phyloP scores from a whole-genome alignment of 2,113 vertebrate genomes.

The Aplodontia rufa region DNA sequence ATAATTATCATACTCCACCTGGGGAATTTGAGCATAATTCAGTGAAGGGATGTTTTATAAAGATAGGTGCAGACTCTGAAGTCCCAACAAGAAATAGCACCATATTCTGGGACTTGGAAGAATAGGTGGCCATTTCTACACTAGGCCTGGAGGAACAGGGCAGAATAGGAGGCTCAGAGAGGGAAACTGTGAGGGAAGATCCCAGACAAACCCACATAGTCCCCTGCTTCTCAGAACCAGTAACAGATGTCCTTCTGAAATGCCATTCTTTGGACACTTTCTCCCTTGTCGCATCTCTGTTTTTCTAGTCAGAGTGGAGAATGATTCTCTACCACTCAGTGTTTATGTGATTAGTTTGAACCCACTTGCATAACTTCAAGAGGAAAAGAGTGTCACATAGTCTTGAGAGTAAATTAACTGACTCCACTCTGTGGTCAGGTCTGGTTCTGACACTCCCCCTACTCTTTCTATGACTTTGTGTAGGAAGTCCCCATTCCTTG shows the following conservation, averaged over 20 bases:
- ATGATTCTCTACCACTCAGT: background rate
- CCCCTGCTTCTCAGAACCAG: background rate
- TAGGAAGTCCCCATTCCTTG: no score
- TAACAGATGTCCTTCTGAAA: background rate
- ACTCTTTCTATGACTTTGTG: no score
- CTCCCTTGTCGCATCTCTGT: background rate
- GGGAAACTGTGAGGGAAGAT: fast-evolving
- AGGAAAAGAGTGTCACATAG: no score
- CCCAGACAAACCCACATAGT: background rate
- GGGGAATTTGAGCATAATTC: background rate
- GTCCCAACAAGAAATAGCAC: background rate
- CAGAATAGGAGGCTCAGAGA: background rate
- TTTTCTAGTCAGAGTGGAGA: background rate
- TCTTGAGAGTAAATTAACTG: no score
- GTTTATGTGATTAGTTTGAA: background rate
- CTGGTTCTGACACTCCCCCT: no score
- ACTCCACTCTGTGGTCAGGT: no score
- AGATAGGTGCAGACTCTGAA: background rate
- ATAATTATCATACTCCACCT: background rate
- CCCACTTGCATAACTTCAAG: background rate
- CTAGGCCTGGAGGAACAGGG: background rate
- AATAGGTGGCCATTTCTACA: background rate
- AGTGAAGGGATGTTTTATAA: background rate
- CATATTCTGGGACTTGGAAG: fast-evolving
- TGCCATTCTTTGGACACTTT: background rate